These are phyloP conservation scores for Eriocheir sinensis DNA, from an alignment of 1,140 invertebrate genomes.

Conservation along the genomic window DNA sequence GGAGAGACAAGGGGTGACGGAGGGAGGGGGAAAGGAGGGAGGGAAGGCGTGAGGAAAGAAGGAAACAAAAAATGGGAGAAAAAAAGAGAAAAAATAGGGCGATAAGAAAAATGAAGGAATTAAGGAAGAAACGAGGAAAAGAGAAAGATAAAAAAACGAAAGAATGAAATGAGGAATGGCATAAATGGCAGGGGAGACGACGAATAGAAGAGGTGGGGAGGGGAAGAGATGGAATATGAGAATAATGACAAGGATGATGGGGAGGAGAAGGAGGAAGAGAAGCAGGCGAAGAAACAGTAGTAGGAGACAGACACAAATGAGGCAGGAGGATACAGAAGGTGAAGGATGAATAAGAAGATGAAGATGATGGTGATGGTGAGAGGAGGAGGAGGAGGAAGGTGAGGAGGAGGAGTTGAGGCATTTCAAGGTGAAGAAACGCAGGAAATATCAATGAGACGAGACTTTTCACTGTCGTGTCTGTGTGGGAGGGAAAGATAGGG, in stretches of 20 bases:
- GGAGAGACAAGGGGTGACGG: slow-evolving; percentile 5
- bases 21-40: slow-evolving; percentile 17
- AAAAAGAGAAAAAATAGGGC: too few relatives aligned
- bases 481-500: neutral
- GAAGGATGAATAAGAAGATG: neutral
- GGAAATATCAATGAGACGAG: too few relatives aligned
- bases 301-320: neutral
- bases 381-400: neutral
- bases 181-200: neutral
- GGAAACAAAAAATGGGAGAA: neutral
- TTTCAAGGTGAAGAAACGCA: too few relatives aligned
- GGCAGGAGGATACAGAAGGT: neutral
- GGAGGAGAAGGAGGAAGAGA: neutral
- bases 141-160: neutral
- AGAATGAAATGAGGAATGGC: too few relatives aligned
- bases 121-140: neutral
- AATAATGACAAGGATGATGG: neutral
- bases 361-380: neutral
- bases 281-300: neutral
- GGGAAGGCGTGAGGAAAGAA: neutral
- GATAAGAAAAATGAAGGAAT: neutral
- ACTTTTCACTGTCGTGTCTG: neutral
- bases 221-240: neutral
- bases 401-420: neutral
- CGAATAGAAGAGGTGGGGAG: neutral